phyloP scores from a whole-genome alignment of 2,888 invertebrate genomes.

The Crocallis elinguaria region DNA sequence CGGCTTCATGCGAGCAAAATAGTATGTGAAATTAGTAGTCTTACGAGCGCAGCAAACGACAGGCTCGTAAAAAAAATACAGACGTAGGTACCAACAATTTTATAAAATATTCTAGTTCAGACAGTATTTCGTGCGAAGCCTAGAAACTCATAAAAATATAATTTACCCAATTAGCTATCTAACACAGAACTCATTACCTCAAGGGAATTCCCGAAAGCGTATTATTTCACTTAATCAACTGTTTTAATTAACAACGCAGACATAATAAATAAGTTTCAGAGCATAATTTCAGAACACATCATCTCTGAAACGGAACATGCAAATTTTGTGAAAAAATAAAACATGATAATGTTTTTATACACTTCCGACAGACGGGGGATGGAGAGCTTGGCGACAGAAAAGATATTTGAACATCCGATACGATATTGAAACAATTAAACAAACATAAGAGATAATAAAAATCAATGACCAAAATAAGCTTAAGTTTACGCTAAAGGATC shows the following conservation, averaged over 20 bases:
- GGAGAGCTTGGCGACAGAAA: constrained; percentile 36
- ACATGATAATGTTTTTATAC: constrained; percentile 78
- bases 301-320: constrained; percentile 80
- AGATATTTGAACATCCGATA: constrained; percentile 49
- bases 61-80: too few species aligned
- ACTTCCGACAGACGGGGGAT: constrained; percentile 66
- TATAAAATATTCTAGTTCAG: background rate
- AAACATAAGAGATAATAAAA: too few species aligned
- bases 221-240: constrained; percentile 50
- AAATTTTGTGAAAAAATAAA: constrained; percentile 82
- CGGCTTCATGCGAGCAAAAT: too few species aligned
- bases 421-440: background rate
- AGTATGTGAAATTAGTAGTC: too few species aligned
- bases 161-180: constrained; percentile 6
- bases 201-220: constrained; percentile 28
- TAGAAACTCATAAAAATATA: constrained; percentile 12
- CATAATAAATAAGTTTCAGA: constrained; percentile 72
- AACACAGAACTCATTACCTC: constrained; percentile 10
- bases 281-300: constrained; percentile 78
- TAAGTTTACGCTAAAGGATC: too few species aligned
- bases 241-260: constrained; percentile 65
- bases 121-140: background rate
- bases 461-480: too few species aligned
- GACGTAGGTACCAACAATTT: constrained; percentile 1
- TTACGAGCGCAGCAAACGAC: too few species aligned